These are phyloP conservation scores for Lumbricus terrestris DNA, from an alignment of 2,888 invertebrate genomes.

Conservation along the genomic window DNA sequence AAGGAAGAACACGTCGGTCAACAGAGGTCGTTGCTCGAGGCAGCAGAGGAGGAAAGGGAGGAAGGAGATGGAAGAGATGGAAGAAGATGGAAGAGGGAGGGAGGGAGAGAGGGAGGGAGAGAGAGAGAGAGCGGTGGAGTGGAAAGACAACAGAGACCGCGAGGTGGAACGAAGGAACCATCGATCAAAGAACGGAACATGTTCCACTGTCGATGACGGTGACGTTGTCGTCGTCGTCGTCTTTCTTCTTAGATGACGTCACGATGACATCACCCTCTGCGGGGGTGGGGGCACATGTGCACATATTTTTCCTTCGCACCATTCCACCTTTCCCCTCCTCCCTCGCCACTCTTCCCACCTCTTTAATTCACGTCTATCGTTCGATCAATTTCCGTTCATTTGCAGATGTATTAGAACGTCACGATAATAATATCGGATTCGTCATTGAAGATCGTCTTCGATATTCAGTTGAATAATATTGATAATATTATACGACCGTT, in stretches of 20 bases:
- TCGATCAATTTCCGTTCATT: neutral
- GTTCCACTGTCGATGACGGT: neutral
- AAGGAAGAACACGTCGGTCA: neutral
- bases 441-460: neutral
- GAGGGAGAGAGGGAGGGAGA: neutral
- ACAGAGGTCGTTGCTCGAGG: neutral
- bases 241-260: neutral
- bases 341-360: neutral
- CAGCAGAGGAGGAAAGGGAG: too few species aligned
- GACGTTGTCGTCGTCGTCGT: neutral
- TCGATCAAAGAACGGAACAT: constrained; percentile 3
- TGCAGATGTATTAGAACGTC: neutral
- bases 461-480: too few species aligned
- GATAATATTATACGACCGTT: too few species aligned
- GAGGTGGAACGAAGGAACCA: neutral
- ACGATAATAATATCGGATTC: neutral
- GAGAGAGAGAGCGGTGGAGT: neutral
- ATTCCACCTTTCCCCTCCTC: too few species aligned
- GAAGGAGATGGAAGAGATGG: neutral
- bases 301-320: too few species aligned
- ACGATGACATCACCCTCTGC: neutral
- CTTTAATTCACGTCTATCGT: neutral
- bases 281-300: neutral
- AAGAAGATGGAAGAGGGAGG: neutral
- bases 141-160: neutral